phyloP scores from a whole-genome alignment of 2,797 vertebrate genomes.

The Spinibarbus caldwelli region DNA sequence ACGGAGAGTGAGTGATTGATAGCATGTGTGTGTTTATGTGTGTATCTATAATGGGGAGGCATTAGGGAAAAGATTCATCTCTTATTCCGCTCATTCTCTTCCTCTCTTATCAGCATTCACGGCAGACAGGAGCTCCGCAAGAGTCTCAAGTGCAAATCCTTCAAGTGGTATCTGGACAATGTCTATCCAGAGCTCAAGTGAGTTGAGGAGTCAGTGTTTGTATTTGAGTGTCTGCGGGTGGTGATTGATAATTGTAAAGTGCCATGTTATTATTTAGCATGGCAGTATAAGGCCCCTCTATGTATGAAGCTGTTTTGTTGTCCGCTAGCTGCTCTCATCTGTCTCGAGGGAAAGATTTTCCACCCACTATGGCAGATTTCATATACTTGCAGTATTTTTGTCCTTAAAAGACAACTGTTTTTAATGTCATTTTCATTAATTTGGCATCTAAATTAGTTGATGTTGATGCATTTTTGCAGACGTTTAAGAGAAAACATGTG shows the following conservation, averaged over 20 bases:
- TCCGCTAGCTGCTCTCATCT: constrained; percentile 39
- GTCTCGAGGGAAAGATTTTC: constrained; percentile 24
- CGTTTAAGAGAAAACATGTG: background rate
- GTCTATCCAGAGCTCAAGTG: constrained; percentile 96
- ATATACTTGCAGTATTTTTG: background rate
- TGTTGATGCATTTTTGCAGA: background rate
- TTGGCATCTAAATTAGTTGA: background rate
- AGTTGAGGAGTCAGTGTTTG: constrained; percentile 41
- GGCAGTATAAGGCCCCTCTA: constrained; percentile 29
- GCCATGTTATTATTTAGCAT: constrained; percentile 44
- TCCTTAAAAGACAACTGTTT: background rate
- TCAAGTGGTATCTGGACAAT: constrained; percentile 96
- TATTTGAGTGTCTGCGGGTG: constrained; percentile 28
- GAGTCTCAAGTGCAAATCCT: constrained; percentile 87
- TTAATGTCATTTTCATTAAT: background rate
- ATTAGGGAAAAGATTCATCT: constrained; percentile 48
- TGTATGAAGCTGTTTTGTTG: constrained; percentile 36
- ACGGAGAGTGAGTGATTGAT: constrained; percentile 87
- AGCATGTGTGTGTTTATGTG: constrained; percentile 22
- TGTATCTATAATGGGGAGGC: constrained; percentile 35
- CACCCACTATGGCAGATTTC: constrained; percentile 28
- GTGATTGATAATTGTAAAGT: constrained; percentile 58
- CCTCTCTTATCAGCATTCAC: constrained; percentile 77
- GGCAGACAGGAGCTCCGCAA: constrained; percentile 86
- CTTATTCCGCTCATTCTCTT: constrained; percentile 45